Percentiles rank a stretch among this genome's conserved stretches.
These are phyloP conservation scores for Pelagia noctiluca DNA, from an alignment of 30 jellyfish, hydroid and myxozoan genomes.

Conservation along the genomic window DNA sequence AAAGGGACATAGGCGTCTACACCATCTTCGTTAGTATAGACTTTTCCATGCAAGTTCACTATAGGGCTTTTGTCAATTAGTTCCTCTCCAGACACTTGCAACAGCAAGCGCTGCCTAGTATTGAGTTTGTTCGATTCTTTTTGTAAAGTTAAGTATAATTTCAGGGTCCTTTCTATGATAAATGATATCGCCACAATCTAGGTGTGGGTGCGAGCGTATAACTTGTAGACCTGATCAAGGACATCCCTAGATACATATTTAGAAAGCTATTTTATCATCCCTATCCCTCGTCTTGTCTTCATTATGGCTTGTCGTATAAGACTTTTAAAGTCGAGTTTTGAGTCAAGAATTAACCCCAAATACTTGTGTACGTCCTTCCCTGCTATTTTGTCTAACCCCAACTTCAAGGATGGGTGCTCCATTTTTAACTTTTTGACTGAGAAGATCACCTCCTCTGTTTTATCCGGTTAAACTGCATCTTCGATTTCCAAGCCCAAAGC, in stretches of 20 bases:
- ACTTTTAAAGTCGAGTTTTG: constrained; percentile 14
- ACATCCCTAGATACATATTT: constrained; percentile 23
- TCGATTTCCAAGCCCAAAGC: no score
- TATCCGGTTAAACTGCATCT: constrained; percentile 28
- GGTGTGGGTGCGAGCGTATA: constrained; percentile 31
- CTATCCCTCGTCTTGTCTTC: constrained; percentile 23
- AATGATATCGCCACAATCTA: constrained; percentile 25
- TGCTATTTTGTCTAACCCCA: not conserved
- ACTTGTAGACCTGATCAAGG: constrained; percentile 22
- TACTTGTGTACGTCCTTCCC: constrained; percentile 10
- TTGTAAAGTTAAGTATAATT: constrained; percentile 33
- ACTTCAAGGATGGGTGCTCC: constrained; percentile 8
- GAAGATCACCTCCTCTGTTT: constrained; percentile 16
- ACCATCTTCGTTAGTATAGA: constrained; percentile 43
- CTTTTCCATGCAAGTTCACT: constrained; percentile 55
- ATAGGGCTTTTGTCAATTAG: constrained; percentile 33
- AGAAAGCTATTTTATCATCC: constrained; percentile 27
- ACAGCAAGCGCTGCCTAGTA: constrained; percentile 52
- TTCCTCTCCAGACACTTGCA: constrained; percentile 58
- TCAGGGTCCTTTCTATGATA: constrained; percentile 29
- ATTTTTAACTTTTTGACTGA: constrained; percentile 6
- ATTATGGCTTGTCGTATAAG: constrained; percentile 1
- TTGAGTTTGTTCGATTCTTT: constrained; percentile 23
- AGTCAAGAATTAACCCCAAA: constrained; percentile 2
- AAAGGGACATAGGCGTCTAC: constrained; percentile 21